A percentile compares a stretch with the other conserved stretches of the same genome.
Evolutionary conservation across 2,797 vertebrate genomes (phyloP).

Genomic region (Urosaurus nigricauda): DNA sequence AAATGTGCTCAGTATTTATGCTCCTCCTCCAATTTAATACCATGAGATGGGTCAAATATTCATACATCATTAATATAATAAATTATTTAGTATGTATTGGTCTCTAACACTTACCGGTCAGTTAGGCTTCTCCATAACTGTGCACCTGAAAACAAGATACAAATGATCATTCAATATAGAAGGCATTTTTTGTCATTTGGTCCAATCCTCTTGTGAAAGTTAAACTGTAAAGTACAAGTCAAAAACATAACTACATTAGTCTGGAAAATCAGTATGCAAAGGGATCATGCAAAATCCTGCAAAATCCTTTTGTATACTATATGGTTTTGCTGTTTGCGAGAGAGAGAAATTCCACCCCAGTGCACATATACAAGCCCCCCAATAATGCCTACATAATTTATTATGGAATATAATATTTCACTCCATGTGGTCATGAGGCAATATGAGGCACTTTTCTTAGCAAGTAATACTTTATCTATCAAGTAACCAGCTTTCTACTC

Average conservation of each 20-base stretch:
- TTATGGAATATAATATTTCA: neutral
- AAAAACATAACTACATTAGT: too few relatives aligned
- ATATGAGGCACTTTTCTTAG: neutral
- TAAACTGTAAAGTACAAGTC: neutral
- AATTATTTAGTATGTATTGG: slow-evolving; percentile 13
- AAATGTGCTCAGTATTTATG: neutral
- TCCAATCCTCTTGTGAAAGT: neutral
- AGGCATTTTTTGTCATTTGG: neutral
- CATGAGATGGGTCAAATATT: neutral
- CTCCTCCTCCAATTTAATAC: neutral
- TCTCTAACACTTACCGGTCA: slow-evolving; percentile 83
- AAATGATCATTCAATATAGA: slow-evolving; percentile 26
- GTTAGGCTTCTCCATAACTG: slow-evolving; percentile 87
- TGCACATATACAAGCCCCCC: neutral
- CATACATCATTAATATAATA: neutral
- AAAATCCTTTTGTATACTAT: neutral
- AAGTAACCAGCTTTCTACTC: neutral
- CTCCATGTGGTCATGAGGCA: neutral
- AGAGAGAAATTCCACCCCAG: neutral
- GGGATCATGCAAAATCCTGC: too few relatives aligned
- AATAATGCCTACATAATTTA: neutral
- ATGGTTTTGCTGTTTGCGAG: neutral
- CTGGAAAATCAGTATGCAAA: too few relatives aligned
- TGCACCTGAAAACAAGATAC: slow-evolving; percentile 80
- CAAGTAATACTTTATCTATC: neutral